Evolutionary conservation across 2,113 vertebrate genomes (phyloP), one percentile per base, ranked within the genome.

Genomic region (Podarcis muralis): DNA sequence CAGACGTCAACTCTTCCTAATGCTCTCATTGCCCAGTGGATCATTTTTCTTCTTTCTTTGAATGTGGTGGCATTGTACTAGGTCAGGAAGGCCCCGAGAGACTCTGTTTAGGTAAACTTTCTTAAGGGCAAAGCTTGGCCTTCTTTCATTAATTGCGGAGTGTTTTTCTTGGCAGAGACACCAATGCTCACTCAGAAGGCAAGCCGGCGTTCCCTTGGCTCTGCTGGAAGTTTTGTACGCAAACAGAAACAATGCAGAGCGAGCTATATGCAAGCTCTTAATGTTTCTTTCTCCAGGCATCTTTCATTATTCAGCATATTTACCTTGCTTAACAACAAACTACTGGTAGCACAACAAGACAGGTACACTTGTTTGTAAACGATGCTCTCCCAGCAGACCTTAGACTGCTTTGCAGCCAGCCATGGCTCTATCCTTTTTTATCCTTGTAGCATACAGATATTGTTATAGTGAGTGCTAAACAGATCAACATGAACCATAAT

Each of bases 291-390:
- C 95, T 94, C 84, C 89, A 96, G 92, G 93, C 95, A 83, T 93
- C 95, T 94, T 96, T 93, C 96, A 94, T 96, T 95, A 96, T 95
- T 96, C 94, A 96, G 95, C 91, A 84, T 92, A 93, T 95, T 94
- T 94, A 90, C 93, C 35, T 25, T 69, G 43, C 90, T 68, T 87
- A 93, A 94, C 94, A 95, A 96, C 94, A 94, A 95, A 95, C 91
- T 94, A 91, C 93, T 91, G 71, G 93, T 86, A 91, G 93, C 93
- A 71, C 91, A 96, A 95, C 93, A 93, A 95, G 94, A 86, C 90
- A 92, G 84, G 85, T 95, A 95, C 94, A 93, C 0, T 1, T 94
- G 94, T 95, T 89, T 76, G 83, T 92, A 91, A 93, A 93, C 0
- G 0, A 81, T 11, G 85, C 81, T 89, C 76, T 93, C 88, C 90